Evolutionary conservation across 2,113 vertebrate genomes (phyloP).

Genomic region (Festucalex cinctus): DNA sequence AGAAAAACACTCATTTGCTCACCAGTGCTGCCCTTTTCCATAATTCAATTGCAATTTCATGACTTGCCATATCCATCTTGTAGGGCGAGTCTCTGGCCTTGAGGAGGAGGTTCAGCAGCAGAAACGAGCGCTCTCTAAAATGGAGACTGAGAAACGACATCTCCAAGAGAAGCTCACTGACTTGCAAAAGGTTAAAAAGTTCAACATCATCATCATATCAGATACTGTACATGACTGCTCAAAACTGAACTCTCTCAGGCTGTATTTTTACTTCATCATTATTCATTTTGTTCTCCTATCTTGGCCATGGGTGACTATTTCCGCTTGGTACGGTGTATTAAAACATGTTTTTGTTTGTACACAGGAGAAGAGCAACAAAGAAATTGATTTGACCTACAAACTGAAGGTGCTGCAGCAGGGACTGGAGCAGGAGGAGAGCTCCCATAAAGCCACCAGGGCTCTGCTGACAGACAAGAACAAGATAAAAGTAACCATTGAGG

Average conservation of each 20-base stretch:
- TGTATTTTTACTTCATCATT: too few relatives aligned
- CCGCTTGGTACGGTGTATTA: neutral
- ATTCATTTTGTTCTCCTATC: neutral
- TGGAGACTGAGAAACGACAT: slow-evolving; percentile 88
- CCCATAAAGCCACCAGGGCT: slow-evolving; percentile 92
- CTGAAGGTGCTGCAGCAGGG: slow-evolving; percentile 94
- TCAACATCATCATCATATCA: neutral
- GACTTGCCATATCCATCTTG: neutral
- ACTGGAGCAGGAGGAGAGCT: slow-evolving; percentile 90
- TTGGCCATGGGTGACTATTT: neutral
- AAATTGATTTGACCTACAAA: slow-evolving; percentile 98
- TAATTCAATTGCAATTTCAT: too few relatives aligned
- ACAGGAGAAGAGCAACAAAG: slow-evolving; percentile 95
- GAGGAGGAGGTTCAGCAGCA: slow-evolving; percentile 87
- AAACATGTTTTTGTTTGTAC: slow-evolving; percentile 13
- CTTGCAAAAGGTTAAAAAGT: slow-evolving; percentile 84
- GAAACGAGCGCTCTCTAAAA: slow-evolving; percentile 80
- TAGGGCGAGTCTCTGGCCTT: slow-evolving; percentile 85
- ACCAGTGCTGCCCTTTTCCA: too few relatives aligned
- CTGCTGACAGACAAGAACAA: slow-evolving; percentile 95
- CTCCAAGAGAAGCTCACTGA: slow-evolving; percentile 88
- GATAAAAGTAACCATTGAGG: slow-evolving; percentile 96
- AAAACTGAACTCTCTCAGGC: neutral
- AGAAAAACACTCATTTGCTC: too few relatives aligned
- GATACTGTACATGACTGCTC: neutral